Base-by-base conservation (phyloP, 2,113 vertebrate species). In the Sarotherodon lohbergeri region DNA sequence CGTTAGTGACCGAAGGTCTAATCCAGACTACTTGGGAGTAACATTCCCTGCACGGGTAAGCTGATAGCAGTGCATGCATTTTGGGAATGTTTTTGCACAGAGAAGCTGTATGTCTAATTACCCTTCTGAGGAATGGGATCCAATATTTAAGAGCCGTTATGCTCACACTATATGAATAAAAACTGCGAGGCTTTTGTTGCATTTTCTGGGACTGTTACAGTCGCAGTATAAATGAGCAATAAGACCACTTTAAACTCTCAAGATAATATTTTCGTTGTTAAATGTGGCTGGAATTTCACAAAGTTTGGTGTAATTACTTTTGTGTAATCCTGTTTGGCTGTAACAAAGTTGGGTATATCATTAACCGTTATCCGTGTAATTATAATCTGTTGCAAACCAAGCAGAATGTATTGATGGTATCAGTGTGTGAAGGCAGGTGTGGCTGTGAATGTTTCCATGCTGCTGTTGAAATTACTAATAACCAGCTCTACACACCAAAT, bases 1-100 rank as follows among this genome's bases (percentile, higher is more conserved):
- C 32, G 81, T 94, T 92, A 89, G 88, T 63, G 82, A 80, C 82
- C 79, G 81, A 56, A 85, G 83, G 43, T 84, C 81, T 82, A 59
- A 85, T 81, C 59, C 79, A 22, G 85, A 27, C 87, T 80, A 57
- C 46, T 61, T 43, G 46, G 71, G 71, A 89, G 43, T 27, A 50
- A 34, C 56, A 43, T 12, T 76, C 57, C 22, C 63, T 68, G 56
- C 63, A 7, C 14, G 46, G 59, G 50, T 16, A 16, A 63, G n/a
- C 29, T 54, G 43, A 27, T 4, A 39, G 81, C 36, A 46, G 24
- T 9, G 56, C 82, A 36, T 11, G 39, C 19, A 17, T 82, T 61
- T 56, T 7, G 24, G 66, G 5, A 9, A 19, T 81, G n/a, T 57
- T 80, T 83, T 83, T 68, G 12, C 48, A 61, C 4, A 43, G 59